These are phyloP conservation scores for Porites evermanni DNA, from an alignment of 92 coral and sea anemone genomes.

Conservation along the genomic window DNA sequence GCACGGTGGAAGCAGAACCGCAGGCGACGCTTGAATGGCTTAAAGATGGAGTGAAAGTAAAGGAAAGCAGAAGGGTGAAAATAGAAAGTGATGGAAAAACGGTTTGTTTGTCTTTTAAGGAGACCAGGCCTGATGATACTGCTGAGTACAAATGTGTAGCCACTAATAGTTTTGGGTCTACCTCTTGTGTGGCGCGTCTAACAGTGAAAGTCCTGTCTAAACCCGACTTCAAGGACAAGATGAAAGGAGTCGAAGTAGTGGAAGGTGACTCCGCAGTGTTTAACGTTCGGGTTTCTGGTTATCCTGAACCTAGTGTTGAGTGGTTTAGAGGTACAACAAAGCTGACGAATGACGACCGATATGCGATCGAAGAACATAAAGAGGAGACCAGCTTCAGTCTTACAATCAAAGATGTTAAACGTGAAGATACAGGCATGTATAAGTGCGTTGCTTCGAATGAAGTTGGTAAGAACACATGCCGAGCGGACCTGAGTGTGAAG, in stretches of 20 bases:
- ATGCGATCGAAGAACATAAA: conserved; percentile 63
- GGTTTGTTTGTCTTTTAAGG: conserved; percentile 64
- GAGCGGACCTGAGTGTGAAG: conserved; percentile 64
- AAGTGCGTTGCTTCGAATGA: conserved; percentile 83
- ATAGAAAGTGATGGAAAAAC: conserved; percentile 64
- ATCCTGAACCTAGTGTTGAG: conserved; percentile 87
- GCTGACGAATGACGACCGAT: conserved; percentile 69
- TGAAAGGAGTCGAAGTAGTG: conserved; percentile 71
- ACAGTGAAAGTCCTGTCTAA: conserved; percentile 57
- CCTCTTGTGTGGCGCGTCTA: conserved; percentile 71
- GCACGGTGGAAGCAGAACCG: conserved; percentile 73
- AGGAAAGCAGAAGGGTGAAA: conserved; percentile 77
- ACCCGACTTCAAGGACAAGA: conserved; percentile 88
- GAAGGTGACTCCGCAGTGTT: conserved; percentile 86
- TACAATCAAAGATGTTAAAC: conserved; percentile 62
- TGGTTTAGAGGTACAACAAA: conserved; percentile 83
- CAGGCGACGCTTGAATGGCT: conserved; percentile 71
- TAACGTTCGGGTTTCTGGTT: conserved; percentile 73
- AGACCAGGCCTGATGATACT: conserved; percentile 77
- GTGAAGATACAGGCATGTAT: conserved; percentile 82
- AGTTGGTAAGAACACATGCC: conserved; percentile 69
- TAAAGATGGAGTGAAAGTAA: conserved; percentile 71
- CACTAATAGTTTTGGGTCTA: conserved; percentile 74
- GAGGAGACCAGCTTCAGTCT: conserved; percentile 76
- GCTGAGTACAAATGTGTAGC: conserved; percentile 85